Evolutionary conservation across 2,113 vertebrate genomes (phyloP), one percentile per base, ranked within the genome.

Genomic region (Xenopus laevis): DNA sequence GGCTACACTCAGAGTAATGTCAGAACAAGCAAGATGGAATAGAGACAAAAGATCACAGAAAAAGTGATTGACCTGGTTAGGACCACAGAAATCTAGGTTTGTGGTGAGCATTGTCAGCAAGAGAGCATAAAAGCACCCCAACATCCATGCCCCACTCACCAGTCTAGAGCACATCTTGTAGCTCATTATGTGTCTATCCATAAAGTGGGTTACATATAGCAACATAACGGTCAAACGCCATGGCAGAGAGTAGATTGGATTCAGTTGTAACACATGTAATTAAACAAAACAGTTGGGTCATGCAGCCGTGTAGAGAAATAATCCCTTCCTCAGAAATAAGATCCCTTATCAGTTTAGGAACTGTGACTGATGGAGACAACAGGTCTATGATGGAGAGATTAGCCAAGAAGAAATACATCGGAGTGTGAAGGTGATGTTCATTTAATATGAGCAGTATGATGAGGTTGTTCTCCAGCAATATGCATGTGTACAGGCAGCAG

Each of bases 181-280:
- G 47, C 70, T 65, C 75, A 80, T 79, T n/a, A 78, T 21, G 53
- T 59, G 1, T n/a, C 15, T 72, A 20, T 78, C n/a, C 79, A 17
- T 65, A 40, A 20, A 81, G 68, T 8, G 78, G 79, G 15, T 64
- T 52, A 65, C 71, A 76, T 72, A 79, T 79, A 45, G 77, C 77
- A 65, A 78, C 67, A 17, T 77, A 76, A 52, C 57, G 8, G 46
- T 80, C 74, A 50, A 77, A 77, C 20, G 80, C 71, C 73, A 72
- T 83, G 50, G 78, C 60, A 18, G 73, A 74, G n/a, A 79, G 78
- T 20, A 79, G 47, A 20, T 76, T 71, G 53, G 61, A 80, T 17
- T 80, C 58, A 8, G 71, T 23, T 18, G 71, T 21, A 57, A 47
- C 78, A 71, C 79, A 62, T 33, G 74, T 77, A 55, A 71, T 63